These are phyloP conservation scores for Sycobia sp. DNA, from an alignment of 1,140 invertebrate genomes.

Conservation along the genomic window DNA sequence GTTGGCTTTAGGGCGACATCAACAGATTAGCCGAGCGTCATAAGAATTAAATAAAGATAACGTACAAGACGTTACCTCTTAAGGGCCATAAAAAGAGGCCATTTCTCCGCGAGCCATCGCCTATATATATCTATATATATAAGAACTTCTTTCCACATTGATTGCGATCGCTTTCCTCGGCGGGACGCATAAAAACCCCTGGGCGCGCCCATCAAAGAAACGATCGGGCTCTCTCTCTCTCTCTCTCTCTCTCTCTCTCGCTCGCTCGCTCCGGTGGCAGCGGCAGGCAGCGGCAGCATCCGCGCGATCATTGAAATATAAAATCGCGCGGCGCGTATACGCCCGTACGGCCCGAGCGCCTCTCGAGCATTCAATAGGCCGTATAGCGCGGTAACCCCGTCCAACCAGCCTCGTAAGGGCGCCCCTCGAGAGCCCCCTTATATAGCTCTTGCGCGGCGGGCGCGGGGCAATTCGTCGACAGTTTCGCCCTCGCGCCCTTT, in stretches of 20 bases:
- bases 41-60: constrained; percentile 22
- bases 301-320: constrained; percentile 31
- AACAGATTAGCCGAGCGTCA: constrained; percentile 9
- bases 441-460: too few species aligned
- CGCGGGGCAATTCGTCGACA: constrained; percentile 39
- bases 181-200: constrained; percentile 6
- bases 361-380: constrained; percentile 17
- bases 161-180: constrained; percentile 19
- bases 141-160: constrained; percentile 11
- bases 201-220: too few species aligned
- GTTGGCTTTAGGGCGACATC: too few species aligned
- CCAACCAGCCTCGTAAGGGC: constrained; percentile 1
- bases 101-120: not conserved
- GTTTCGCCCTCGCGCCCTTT: too few species aligned
- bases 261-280: not conserved
- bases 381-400: too few species aligned
- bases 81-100: constrained; percentile 16
- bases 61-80: not conserved
- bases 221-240: too few species aligned
- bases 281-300: not conserved
- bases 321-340: constrained; percentile 15
- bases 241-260: too few species aligned
- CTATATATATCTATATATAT: too few species aligned
- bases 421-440: too few species aligned
- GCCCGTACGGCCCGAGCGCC: not conserved